Base-by-base conservation (phyloP, 1,140 invertebrate genomes). In the Cheumatopsyche charites region DNA sequence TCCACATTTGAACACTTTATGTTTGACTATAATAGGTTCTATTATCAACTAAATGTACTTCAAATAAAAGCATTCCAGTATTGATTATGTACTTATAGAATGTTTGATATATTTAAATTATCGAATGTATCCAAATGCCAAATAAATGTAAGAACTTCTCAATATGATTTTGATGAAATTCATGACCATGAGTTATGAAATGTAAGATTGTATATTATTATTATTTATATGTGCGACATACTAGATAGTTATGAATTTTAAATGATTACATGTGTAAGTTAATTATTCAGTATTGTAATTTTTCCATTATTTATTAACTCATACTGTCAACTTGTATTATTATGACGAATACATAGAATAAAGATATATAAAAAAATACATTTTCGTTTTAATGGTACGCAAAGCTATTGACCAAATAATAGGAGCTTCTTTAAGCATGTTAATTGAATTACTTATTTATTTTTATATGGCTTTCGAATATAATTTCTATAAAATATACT, bases 241-340 rank as follows among this genome's bases (percentile, higher is more conserved):
- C 29, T 36, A 36, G 29, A 36, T 36, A 4, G n/a, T 36, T 36
- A 36, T 3, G 3, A 36, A 36, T 36, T 36, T 4, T 36, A 36
- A 4, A 36, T 36, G 9, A 36, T 36, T n/a, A n/a, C n/a, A 52
- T 52, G 7, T 52, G 19, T 5, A 17, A 17, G 19, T 52, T 52
- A 52, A 52, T 7, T 9, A 52, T 17, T 52, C 47, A 52, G 23
- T 58, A 58, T 58, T 58, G 23, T 58, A 25, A 58, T 58, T 58
- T 52, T 58, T 58, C 21, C 55, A 58, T n/a, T 58, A 58, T 58
- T 58, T 58, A 58, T 58, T 58, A 58, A 58, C 55, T 58, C 55
- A 58, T 47, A 47, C 43, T 47, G 11, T 47, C 12, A 47, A 7
- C 43, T 47, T 13, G 3, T 13, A 47, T 13, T 47, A 47, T 47